These are phyloP conservation scores for Actinernus sp. DNA, from an alignment of 92 coral and sea anemone species.

Conservation along the genomic window DNA sequence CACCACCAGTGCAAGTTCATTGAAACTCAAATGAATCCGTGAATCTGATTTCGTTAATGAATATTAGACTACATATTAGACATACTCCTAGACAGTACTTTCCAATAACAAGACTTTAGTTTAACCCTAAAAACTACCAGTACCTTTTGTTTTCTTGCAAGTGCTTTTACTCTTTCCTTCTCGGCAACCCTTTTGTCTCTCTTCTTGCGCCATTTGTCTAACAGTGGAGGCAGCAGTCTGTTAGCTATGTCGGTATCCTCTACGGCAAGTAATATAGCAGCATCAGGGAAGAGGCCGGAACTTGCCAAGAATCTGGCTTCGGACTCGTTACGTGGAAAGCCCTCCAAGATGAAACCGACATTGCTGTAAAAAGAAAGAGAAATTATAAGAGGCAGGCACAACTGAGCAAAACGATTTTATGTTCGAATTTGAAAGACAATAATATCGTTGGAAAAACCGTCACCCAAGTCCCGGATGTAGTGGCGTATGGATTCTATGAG, in stretches of 20 bases:
- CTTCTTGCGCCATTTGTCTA: conserved; percentile 90
- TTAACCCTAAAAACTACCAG: background rate
- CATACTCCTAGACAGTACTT: no score
- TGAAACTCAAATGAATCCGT: no score
- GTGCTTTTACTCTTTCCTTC: conserved; percentile 83
- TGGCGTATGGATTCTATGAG: no score
- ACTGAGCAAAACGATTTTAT: no score
- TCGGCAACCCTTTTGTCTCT: conserved; percentile 93
- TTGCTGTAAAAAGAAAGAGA: conserved; percentile 59
- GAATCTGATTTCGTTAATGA: no score
- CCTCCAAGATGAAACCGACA: conserved; percentile 92
- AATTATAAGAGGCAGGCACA: no score
- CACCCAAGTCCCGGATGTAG: no score
- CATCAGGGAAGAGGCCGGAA: conserved; percentile 88
- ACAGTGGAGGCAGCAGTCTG: conserved; percentile 83
- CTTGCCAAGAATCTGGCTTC: conserved; percentile 85
- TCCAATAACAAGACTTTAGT: no score
- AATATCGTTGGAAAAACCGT: no score
- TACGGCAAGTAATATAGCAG: conserved; percentile 80
- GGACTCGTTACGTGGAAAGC: conserved; percentile 87
- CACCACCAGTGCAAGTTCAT: no score
- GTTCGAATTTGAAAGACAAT: no score
- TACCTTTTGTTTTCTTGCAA: conserved; percentile 87
- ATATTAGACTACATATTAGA: no score
- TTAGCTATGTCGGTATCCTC: conserved; percentile 91